Base-by-base conservation (phyloP, 2,797 vertebrate species). In the Onychomys torridus region DNA sequence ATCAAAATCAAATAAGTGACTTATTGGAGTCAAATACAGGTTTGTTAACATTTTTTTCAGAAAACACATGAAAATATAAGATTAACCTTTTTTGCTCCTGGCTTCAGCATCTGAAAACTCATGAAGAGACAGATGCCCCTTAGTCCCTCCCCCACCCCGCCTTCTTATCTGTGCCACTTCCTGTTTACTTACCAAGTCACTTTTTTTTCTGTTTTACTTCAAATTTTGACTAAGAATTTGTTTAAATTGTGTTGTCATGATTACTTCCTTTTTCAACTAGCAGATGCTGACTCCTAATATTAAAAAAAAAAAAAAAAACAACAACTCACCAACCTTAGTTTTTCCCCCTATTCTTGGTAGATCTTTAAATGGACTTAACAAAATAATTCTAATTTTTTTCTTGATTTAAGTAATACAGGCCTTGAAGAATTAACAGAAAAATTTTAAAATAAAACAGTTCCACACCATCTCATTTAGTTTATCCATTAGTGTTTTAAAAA, bases 1-100 rank as follows among this genome's bases (percentile, higher is more conserved):
- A 87, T 91, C 87, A 93, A 92, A 95, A 78, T 76, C 27, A 93
- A 87, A 78, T 55, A 55, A 63, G 52, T 83, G 37, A 65, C 3
- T 96, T 69, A 75, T 76, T 61, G 49, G 7, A 40, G 6, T 90
- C 21, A 92, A 95, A 78, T 78, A 92, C 5, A 7, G 69, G 1
- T 69, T 81, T 59, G 59, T 59, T 91, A 94, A 61, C 21, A 7
- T 69, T 63, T 37, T 37, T n/a, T 81, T n/a, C 52, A 78, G 32
- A 63, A 55, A 91, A 71, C 71, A 73, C 29, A 52, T 65, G 27
- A 91, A 77, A 73, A 89, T 73, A 37, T 63, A 84, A 84, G 21
- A 78, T 61, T 49, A 32, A 3, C 2, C 7, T 3, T 63, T 10
- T 63, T 46, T 69, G 46, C 23, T 6, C 17, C 4, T 12, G 37